phyloP scores from a whole-genome alignment of 2,113 vertebrate genomes.

The Microcebus lehilahytsara region DNA sequence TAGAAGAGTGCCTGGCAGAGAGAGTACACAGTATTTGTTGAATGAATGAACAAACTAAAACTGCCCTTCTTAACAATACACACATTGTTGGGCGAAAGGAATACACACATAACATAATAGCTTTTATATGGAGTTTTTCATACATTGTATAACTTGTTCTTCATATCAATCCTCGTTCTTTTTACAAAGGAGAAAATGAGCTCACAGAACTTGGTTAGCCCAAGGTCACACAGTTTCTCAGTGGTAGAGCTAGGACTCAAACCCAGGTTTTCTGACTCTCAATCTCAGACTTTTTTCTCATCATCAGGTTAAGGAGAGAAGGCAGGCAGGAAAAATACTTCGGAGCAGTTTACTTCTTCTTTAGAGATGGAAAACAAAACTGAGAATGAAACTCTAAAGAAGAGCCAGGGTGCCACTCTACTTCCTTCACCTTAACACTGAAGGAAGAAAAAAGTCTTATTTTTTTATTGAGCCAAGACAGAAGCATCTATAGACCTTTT shows the following conservation, averaged over 20 bases:
- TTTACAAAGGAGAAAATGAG: neutral
- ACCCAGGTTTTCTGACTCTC: neutral
- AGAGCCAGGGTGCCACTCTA: neutral
- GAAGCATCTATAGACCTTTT: neutral
- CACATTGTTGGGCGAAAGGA: neutral
- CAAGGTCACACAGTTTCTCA: constrained; percentile 19
- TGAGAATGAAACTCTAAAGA: neutral
- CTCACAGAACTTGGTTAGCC: neutral
- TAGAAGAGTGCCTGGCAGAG: neutral
- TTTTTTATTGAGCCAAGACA: neutral
- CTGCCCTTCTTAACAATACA: constrained; percentile 17
- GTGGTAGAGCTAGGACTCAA: neutral
- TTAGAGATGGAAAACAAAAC: neutral
- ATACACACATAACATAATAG: neutral
- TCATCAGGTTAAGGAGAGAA: neutral
- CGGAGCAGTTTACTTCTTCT: neutral
- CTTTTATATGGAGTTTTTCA: constrained; percentile 12
- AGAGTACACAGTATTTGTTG: neutral
- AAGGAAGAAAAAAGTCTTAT: neutral
- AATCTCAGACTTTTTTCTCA: neutral
- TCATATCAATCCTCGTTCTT: neutral
- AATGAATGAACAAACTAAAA: constrained; percentile 33
- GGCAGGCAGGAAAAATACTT: neutral
- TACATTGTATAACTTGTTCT: neutral
- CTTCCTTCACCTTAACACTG: neutral